Conservation (phyloP, 2,888 invertebrate species). For the Volucella bombylans region DNA sequence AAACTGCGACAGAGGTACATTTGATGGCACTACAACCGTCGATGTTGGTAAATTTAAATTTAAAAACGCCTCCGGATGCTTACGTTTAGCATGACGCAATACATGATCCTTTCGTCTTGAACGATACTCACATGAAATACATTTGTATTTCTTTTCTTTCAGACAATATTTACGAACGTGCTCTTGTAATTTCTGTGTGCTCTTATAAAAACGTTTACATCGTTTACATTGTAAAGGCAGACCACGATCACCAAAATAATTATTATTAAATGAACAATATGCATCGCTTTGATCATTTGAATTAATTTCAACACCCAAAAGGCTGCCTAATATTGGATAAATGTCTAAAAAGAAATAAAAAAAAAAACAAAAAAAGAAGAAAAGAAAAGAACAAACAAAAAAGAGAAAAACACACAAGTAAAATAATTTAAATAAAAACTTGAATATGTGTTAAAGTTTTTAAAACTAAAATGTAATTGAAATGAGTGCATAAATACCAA, state of each 20-base stretch:
- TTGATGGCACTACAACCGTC: conserved; percentile 54
- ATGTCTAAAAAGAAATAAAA: conserved; percentile 77
- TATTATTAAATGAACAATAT: conserved; percentile 59
- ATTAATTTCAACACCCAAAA: conserved; percentile 80
- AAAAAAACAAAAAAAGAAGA: conserved; percentile 61
- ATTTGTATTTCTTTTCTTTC: conserved; percentile 82
- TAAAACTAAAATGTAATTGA: conserved; percentile 31
- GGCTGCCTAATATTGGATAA: conserved; percentile 81
- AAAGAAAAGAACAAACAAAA: conserved; percentile 45
- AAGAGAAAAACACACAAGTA: conserved; percentile 32
- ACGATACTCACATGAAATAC: conserved; percentile 81
- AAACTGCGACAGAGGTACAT: conserved; percentile 76
- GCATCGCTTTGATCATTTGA: conserved; percentile 74
- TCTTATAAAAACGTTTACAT: conserved; percentile 81
- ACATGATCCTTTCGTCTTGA: conserved; percentile 82
- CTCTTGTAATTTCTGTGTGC: conserved; percentile 80
- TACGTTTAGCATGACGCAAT: conserved; percentile 80
- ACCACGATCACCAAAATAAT: conserved; percentile 49
- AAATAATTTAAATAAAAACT: conserved; percentile 20
- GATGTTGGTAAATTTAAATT: conserved; percentile 65
- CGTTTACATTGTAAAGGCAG: conserved; percentile 80
- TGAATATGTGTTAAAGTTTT: conserved; percentile 23
- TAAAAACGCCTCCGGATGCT: conserved; percentile 79
- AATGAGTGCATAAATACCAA: conserved; percentile 50
- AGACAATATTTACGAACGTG: conserved; percentile 82